Percentiles rank a stretch among this genome's conserved stretches.
Conservation (phyloP, 2,113 vertebrate species). For the Phaethornis superciliosus region DNA sequence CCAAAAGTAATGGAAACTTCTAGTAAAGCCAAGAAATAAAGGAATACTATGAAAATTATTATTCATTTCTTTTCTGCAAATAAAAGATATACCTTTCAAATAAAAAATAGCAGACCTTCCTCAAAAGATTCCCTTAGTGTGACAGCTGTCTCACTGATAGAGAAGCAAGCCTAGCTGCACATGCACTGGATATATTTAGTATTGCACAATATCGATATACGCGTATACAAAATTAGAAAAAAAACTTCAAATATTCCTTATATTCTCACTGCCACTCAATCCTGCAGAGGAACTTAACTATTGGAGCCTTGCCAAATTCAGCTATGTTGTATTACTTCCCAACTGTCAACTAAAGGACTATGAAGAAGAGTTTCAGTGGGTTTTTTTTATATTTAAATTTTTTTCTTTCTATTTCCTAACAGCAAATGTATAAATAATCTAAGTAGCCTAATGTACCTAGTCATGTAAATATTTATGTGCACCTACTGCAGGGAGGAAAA, state of each 20-base stretch:
- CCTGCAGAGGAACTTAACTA: background rate
- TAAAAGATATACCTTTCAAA: background rate
- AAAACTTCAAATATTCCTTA: background rate
- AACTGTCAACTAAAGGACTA: background rate
- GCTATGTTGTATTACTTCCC: background rate
- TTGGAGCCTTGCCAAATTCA: background rate
- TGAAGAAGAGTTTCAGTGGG: background rate
- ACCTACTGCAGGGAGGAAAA: background rate
- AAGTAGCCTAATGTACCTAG: background rate
- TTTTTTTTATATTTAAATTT: background rate
- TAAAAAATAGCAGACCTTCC: background rate
- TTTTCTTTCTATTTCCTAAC: background rate
- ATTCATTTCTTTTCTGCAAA: slow-evolving; percentile 7
- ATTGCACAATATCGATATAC: background rate
- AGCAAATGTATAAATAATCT: background rate
- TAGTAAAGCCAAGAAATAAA: background rate
- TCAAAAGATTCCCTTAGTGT: background rate
- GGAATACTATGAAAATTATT: background rate
- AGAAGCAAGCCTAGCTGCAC: background rate
- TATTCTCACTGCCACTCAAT: background rate
- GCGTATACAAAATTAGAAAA: background rate
- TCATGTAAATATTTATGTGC: background rate
- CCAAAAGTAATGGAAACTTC: background rate
- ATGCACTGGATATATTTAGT: background rate
- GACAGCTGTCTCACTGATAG: background rate